Evolutionary conservation across 2,797 vertebrate genomes (phyloP).

Genomic region (Picus viridis): DNA sequence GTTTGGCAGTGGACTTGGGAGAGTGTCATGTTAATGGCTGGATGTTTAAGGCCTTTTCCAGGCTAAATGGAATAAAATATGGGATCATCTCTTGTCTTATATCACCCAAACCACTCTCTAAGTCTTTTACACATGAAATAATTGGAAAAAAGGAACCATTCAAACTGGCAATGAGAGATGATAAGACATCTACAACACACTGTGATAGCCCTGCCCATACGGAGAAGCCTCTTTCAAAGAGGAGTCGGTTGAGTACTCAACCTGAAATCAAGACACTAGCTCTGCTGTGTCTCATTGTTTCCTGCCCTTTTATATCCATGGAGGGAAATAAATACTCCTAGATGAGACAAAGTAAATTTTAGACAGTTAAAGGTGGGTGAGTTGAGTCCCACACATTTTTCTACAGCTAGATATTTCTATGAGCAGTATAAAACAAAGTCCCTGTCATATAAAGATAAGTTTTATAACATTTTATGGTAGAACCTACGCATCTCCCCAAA

Average conservation of each 20-base stretch:
- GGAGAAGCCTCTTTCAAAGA: not conserved
- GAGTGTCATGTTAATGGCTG: too few relatives aligned
- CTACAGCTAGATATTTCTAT: not conserved
- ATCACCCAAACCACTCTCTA: not conserved
- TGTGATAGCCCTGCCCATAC: not conserved
- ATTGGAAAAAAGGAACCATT: not conserved
- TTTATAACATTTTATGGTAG: not conserved
- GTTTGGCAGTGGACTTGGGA: too few relatives aligned
- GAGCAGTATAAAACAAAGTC: not conserved
- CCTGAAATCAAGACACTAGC: not conserved
- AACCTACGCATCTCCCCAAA: not conserved
- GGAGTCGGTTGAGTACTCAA: not conserved
- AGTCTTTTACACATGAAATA: not conserved
- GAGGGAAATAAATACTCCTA: not conserved
- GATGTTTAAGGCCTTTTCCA: too few relatives aligned
- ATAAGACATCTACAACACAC: not conserved
- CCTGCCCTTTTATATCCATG: not conserved
- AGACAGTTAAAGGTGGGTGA: not conserved
- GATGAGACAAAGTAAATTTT: not conserved
- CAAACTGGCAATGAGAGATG: not conserved
- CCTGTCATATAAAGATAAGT: not conserved
- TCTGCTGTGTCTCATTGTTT: not conserved
- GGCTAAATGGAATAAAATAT: not conserved
- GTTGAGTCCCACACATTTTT: not conserved
- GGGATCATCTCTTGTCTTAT: not conserved